Evolutionary conservation across 2,113 vertebrate species (phyloP).

Genomic region (Psilopogon haemacephalus): DNA sequence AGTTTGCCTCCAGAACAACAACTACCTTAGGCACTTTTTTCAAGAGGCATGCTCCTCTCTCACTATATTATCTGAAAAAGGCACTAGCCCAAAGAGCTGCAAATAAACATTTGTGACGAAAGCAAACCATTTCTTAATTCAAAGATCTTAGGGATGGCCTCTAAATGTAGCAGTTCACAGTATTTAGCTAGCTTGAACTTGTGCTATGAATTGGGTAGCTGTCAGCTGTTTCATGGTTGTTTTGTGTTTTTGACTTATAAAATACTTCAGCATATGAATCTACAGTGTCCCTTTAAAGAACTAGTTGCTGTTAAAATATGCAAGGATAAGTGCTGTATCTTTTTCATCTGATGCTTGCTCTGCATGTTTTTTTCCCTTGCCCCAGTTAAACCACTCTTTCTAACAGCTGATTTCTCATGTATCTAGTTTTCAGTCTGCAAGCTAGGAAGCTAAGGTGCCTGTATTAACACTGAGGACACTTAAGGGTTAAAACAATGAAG

Average conservation of each 20-base stretch:
- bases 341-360: background rate
- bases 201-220: background rate
- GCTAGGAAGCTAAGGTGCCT: background rate
- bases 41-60: background rate
- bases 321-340: background rate
- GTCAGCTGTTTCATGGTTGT: background rate
- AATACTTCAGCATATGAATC: background rate
- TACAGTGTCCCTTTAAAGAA: background rate
- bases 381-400: background rate
- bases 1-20: background rate
- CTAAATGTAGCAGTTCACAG: background rate
- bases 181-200: background rate
- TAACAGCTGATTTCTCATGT: background rate
- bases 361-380: background rate
- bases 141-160: background rate
- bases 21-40: background rate
- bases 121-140: background rate
- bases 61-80: background rate
- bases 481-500: rapidly evolving
- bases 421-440: background rate
- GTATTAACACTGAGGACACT: background rate
- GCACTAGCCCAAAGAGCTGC: background rate
- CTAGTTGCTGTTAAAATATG: background rate
- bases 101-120: background rate
- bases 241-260: background rate